Evolutionary conservation across 1,140 invertebrate genomes (phyloP), one percentile per base, ranked within the genome.

Genomic region (Trichomalopsis sarcophagae): DNA sequence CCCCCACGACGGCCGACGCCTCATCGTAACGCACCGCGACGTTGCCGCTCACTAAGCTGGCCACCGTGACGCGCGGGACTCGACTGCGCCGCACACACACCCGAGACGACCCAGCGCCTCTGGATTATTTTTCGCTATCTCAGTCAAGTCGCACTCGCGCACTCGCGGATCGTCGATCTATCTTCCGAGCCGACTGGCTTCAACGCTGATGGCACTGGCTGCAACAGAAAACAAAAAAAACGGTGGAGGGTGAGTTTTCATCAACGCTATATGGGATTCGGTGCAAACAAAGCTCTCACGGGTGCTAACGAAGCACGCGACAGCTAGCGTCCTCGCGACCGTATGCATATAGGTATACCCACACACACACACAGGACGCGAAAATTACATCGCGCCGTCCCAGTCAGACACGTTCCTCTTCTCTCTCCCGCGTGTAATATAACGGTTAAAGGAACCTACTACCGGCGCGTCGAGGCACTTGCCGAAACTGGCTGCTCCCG

Each of bases 11-110:
- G 88, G 87, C 90, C 89, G 91, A 91, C 89, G 90, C 89, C 90
- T 93, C 92, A 93, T 93, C 90, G 90, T 93, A 93, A 88, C 91
- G 91, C 89, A 91, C 90, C 84, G 91, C 89, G 88, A 92, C 89
- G 91, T 90, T 92, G 87, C 89, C 91, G 89, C 91, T 93, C 89
- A 92, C 90, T 91, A 92, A 89, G 89, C 91, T 92, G 89, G 91
- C 90, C 91, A 92, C 91, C 89, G 91, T 91, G 55, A 91, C 89
- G 86, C 95, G 95, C n/a, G 55, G 44, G 62, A 83, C 75, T 69
- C 47, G 21, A 47, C 47, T 50, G 7, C 76, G 66, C 68, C 21
- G 55, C 55, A 62, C 55, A 7, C 17, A 62, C 55, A 21, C 55
- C 17, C 55, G 55, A 62, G 55, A 62, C 55, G 55, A 62, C 55